phyloP scores from a whole-genome alignment of 1,140 invertebrate genomes.

The Hylaeus volcanicus region DNA sequence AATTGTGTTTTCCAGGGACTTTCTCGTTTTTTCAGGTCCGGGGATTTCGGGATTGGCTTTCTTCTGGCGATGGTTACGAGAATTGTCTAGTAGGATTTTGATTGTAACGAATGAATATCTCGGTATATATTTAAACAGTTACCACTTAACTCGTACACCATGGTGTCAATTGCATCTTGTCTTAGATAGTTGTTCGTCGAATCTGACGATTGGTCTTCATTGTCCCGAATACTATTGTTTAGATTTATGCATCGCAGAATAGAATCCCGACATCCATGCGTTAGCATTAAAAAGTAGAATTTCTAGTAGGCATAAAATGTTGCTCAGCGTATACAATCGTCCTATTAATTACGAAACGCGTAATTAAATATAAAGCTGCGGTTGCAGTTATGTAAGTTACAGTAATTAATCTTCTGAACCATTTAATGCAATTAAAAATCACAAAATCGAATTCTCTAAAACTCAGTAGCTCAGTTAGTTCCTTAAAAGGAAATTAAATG shows the following conservation, averaged over 20 bases:
- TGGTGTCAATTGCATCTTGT: background rate
- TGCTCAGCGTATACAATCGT: background rate
- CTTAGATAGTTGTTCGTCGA: background rate
- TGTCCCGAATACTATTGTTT: slow-evolving; percentile 8
- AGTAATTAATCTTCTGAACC: background rate
- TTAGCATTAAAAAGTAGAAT: background rate
- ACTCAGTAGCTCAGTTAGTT: no score
- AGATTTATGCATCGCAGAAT: background rate
- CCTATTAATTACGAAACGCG: background rate
- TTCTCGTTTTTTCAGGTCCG: no score
- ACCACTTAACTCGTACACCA: background rate
- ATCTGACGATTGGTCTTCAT: background rate
- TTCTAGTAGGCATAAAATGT: background rate
- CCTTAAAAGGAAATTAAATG: no score
- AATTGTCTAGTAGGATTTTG: no score
- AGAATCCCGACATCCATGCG: background rate
- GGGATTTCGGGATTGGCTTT: no score
- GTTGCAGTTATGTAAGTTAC: background rate
- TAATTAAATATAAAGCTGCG: background rate
- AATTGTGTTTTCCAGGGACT: background rate
- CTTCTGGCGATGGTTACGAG: no score
- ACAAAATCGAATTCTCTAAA: no score
- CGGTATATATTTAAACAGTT: background rate
- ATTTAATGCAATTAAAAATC: background rate
- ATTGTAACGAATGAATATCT: background rate